Evolutionary conservation across 2,888 invertebrate species (phyloP).

Genomic region (Subacronicta megacephala): DNA sequence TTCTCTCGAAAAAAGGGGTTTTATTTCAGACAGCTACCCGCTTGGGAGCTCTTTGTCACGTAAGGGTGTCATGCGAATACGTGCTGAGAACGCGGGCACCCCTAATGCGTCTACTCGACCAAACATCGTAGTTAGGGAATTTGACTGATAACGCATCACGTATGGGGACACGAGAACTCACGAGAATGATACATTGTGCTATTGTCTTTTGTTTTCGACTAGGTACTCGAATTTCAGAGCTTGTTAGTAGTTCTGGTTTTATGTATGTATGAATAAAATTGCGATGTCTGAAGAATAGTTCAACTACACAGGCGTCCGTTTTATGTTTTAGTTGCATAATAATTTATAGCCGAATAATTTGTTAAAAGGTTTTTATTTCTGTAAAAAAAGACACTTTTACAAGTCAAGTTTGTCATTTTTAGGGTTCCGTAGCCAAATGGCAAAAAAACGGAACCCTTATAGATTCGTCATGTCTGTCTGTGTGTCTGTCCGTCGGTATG

Average conservation of each 20-base stretch:
- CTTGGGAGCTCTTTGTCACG: conserved; percentile 69
- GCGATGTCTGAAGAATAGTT: neutral
- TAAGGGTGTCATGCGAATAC: conserved; percentile 63
- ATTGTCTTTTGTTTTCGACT: conserved; percentile 23
- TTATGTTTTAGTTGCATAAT: too few relatives aligned
- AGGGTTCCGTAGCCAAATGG: too few relatives aligned
- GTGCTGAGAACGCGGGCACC: conserved; percentile 53
- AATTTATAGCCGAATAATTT: too few relatives aligned
- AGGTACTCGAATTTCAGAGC: conserved; percentile 17
- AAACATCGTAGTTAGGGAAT: conserved; percentile 52
- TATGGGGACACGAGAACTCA: conserved; percentile 17
- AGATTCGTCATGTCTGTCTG: too few relatives aligned
- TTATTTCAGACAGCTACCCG: conserved; percentile 64
- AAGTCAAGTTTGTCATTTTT: too few relatives aligned
- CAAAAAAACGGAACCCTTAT: too few relatives aligned
- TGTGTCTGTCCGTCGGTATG: too few relatives aligned
- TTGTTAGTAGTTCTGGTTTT: neutral
- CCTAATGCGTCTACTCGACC: conserved; percentile 62
- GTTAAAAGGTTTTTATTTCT: too few relatives aligned
- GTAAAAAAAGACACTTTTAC: too few relatives aligned
- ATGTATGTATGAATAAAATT: neutral
- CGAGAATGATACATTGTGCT: conserved; percentile 23
- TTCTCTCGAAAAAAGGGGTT: conserved; percentile 60
- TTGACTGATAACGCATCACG: conserved; percentile 55
- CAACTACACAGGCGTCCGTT: neutral